Base-by-base conservation (phyloP, 2,888 invertebrate species). In the Gymnoscelis rufifasciata region DNA sequence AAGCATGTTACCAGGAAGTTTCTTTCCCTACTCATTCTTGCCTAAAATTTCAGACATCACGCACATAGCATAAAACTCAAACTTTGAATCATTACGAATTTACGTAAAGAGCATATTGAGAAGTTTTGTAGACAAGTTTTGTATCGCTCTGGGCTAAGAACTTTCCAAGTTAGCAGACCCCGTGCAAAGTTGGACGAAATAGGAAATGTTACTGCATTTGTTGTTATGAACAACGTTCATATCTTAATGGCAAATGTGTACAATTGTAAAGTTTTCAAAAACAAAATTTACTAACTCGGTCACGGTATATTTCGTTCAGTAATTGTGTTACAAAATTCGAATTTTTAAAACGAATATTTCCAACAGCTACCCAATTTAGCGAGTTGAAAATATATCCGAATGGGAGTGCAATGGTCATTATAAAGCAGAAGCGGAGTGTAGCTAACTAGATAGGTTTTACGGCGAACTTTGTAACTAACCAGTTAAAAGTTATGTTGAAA, bases 401-500 rank as follows among this genome's bases (percentile, higher is more conserved):
- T 19, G 19, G 19, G 3, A 19, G 19, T 14, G 14, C 31, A 33
- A 14, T 31, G 14, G 14, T n/a, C 1, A 15, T 10, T 10, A 19
- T 35, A 35, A 10, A 11, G 7, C 11, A 3, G 2, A 19, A 7
- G 7, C 11, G 6, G 19, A 15, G 10, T 19, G 7, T 15, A 11
- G 19, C 15, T 7, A 35, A 15, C 35, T 35, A 35, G 35, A 19
- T 35, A 35, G 19, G 33, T 23, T 35, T 35, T 35, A 35, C 19
- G 42, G 38, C 43, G 38, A 55, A 59, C 54, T 56, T 47, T 43
- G 50, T 51, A 53, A 55, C 60, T 52, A 24, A 48, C 57, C 51
- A 59, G 62, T 62, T 65, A 60, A 61, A 62, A 67, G 62, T 67
- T 55, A 48, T 30, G 28, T 24, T 43, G 8, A 43, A 51, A 51